These are phyloP conservation scores for Lynx canadensis DNA, from an alignment of 2,113 vertebrate species.

Conservation along the genomic window DNA sequence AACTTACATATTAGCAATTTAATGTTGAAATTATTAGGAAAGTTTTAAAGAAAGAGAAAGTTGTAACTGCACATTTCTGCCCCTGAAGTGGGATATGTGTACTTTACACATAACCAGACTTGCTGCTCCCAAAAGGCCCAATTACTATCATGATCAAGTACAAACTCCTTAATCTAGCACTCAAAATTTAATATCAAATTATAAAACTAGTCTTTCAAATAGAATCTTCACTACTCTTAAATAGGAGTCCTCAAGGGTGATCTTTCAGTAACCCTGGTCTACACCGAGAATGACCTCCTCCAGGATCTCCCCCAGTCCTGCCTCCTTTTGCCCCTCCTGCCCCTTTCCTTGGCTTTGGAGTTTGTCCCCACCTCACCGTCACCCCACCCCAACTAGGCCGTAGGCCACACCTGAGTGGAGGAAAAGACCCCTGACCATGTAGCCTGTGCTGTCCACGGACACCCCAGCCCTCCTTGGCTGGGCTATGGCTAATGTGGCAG, in stretches of 20 bases:
- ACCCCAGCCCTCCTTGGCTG: not conserved
- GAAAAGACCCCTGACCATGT: not conserved
- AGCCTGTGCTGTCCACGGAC: too few relatives aligned
- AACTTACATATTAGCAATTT: not conserved
- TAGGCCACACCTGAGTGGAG: not conserved
- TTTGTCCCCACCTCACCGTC: not conserved
- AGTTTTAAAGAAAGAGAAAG: not conserved
- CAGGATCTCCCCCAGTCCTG: not conserved
- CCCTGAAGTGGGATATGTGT: not conserved
- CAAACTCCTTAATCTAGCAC: not conserved
- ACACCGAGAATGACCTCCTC: not conserved
- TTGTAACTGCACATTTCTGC: not conserved
- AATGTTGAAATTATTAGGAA: not conserved
- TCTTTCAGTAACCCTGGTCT: not conserved
- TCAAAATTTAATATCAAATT: not conserved
- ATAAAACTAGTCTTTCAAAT: not conserved
- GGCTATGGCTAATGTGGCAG: not conserved
- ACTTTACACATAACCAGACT: not conserved
- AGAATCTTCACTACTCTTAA: not conserved
- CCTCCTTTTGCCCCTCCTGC: not conserved
- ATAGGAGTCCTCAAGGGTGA: not conserved
- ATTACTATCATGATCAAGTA: not conserved
- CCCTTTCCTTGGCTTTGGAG: not conserved
- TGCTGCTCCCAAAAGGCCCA: not conserved
- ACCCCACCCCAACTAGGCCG: not conserved